phyloP scores from a whole-genome alignment of 2,113 vertebrate genomes.

The Odontophorus gujanensis region DNA sequence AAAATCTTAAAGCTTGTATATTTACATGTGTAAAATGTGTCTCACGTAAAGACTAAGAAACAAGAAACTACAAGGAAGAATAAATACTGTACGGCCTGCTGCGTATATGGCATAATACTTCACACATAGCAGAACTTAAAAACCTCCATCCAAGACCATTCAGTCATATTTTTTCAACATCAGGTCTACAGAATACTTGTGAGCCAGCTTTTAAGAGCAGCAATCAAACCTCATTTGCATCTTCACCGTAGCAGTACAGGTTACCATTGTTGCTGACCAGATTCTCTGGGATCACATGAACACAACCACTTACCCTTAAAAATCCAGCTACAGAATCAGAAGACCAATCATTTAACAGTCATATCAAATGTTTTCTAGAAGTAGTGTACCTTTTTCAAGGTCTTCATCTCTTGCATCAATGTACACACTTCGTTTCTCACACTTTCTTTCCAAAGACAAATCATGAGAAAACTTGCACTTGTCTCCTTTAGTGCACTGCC shows the following conservation, averaged over 20 bases:
- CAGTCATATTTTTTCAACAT: background rate
- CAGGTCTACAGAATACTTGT: background rate
- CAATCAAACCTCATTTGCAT: too few relatives aligned
- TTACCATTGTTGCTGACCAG: background rate
- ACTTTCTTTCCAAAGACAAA: conserved; percentile 93
- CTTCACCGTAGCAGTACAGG: rapidly evolving
- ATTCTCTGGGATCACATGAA: background rate
- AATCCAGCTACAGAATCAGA: background rate
- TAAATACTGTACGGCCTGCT: background rate
- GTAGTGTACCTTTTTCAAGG: conserved; percentile 89
- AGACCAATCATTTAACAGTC: background rate
- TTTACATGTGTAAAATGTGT: background rate
- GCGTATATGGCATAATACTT: rapidly evolving
- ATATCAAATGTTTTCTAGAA: background rate
- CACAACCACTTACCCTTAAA: background rate
- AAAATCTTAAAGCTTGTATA: background rate
- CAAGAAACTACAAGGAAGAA: background rate
- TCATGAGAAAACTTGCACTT: conserved; percentile 99
- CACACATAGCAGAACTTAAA: background rate
- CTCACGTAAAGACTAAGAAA: background rate
- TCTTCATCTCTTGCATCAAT: conserved; percentile 96
- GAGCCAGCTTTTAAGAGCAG: background rate
- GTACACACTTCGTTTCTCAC: conserved; percentile 95
- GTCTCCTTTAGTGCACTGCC: conserved; percentile 97
- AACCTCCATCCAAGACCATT: rapidly evolving